Base-by-base conservation (phyloP, 2,888 invertebrate genomes). In the Physocephala rufipes region DNA sequence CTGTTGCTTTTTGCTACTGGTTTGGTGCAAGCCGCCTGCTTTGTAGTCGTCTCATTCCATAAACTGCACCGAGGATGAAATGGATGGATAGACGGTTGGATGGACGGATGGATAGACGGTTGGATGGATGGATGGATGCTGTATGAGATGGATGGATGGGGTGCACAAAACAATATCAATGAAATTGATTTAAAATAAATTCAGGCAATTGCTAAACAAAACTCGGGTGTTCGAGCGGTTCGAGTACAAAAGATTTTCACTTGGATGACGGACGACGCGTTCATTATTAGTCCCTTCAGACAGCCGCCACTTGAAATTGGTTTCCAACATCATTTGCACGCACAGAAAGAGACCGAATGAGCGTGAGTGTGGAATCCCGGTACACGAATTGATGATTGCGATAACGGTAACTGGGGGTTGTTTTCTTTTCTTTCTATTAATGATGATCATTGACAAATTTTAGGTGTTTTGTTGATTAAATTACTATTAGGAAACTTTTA, bases 241-340 rank as follows among this genome's bases (percentile, higher is more conserved):
- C n/a, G n/a, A n/a, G n/a, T 67, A 72, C 66, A 70, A 72, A 58
- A 74, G 74, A 74, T 77, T 77, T 74, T 72, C 74, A 74, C 74
- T 76, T 74, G 74, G 74, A 67, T 75, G 72, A 71, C 73, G 74
- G 74, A 67, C 74, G 72, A 71, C 72, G 74, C 76, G 62, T 74
- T 73, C 72, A 75, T 74, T 36, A 36, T 36, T 74, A 74, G 73
- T 74, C 71, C 74, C 67, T 68, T 71, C 58, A 73, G 71, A 67
- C 62, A 68, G 68, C 59, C 64, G 36, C 64, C 68, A 71, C 71
- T 71, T 71, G 30, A 71, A 68, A 71, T 64, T 71, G 68, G 64
- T 64, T 67, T 47, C 28, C 45, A 67, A 68, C 68, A 68, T 71
- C 71, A 71, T 64, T 68, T 68, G 71, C 71, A 71, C 71, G 64